phyloP scores from a whole-genome alignment of 2,797 vertebrate genomes.

The Zenarchopterus dispar region DNA sequence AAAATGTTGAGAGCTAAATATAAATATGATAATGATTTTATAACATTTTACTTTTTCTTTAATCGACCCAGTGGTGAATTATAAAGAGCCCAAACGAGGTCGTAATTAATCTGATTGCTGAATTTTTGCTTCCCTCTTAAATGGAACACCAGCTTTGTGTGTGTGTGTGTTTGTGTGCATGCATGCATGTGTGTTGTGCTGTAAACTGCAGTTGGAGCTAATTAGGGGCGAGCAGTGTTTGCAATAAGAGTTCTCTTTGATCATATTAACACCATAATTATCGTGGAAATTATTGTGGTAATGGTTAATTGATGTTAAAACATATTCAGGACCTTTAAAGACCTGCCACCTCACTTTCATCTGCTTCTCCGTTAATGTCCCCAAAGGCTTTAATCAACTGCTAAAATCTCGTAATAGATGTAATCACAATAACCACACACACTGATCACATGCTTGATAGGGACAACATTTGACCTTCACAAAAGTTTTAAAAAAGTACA shows the following conservation, averaged over 20 bases:
- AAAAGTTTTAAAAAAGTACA: too few relatives aligned
- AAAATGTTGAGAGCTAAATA: too few relatives aligned
- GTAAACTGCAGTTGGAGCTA: neutral
- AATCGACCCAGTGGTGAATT: too few relatives aligned
- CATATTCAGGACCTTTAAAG: constrained; percentile 3
- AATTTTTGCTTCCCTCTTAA: too few relatives aligned
- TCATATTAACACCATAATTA: constrained; percentile 15
- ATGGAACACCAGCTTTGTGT: too few relatives aligned
- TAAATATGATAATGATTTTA: too few relatives aligned
- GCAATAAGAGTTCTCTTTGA: constrained; percentile 3
- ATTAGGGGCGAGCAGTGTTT: neutral
- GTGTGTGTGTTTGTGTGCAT: too few relatives aligned
- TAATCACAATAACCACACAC: constrained; percentile 16
- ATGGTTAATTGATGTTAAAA: constrained; percentile 11
- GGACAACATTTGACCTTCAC: constrained; percentile 4
- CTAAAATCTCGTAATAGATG: constrained; percentile 25
- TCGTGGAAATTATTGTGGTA: neutral
- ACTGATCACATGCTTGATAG: constrained; percentile 20
- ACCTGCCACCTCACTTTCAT: constrained; percentile 1
- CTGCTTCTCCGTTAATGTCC: neutral
- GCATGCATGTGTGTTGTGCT: neutral
- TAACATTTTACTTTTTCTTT: too few relatives aligned
- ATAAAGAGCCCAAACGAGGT: too few relatives aligned
- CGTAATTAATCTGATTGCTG: too few relatives aligned
- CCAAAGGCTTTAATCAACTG: constrained; percentile 28